Percentiles rank a stretch among this genome's conserved stretches.
Evolutionary conservation across 2,113 vertebrate genomes (phyloP).

Genomic region (Pterocles gutturalis): DNA sequence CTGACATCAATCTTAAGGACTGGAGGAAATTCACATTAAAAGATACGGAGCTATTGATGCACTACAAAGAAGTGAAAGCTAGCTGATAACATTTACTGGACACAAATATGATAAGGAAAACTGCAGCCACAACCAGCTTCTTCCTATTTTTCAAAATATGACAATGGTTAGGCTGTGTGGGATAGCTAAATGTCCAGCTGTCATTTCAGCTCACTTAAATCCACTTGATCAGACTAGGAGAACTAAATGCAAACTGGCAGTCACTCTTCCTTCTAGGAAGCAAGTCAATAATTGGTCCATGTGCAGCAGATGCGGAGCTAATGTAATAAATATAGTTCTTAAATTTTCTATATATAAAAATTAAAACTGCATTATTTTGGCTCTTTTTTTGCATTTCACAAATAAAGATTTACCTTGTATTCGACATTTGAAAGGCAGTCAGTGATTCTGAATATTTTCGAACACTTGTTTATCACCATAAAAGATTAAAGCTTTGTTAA

Average conservation of each 20-base stretch:
- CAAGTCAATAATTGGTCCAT: neutral
- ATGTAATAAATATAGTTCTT: slow-evolving; percentile 48
- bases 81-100: neutral
- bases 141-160: slow-evolving; percentile 6
- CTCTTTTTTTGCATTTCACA: neutral
- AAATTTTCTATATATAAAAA: neutral
- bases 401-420: neutral
- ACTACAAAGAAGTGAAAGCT: slow-evolving; percentile 33
- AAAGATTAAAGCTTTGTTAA: slow-evolving; percentile 29
- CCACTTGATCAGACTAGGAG: slow-evolving; percentile 22
- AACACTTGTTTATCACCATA: neutral
- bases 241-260: slow-evolving; percentile 50
- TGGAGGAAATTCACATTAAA: slow-evolving; percentile 25
- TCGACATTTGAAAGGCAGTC: slow-evolving; percentile 25
- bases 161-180: neutral
- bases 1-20: neutral
- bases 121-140: neutral
- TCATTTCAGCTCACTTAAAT: slow-evolving; percentile 49
- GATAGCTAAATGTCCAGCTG: slow-evolving; percentile 8
- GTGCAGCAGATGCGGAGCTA: slow-evolving; percentile 12
- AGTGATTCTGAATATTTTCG: slow-evolving; percentile 14
- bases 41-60: neutral
- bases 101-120: neutral
- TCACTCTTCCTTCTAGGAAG: slow-evolving; percentile 44
- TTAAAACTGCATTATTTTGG: neutral